Conservation (phyloP, 2,797 vertebrate species). For the Scomberomorus guttatus region DNA sequence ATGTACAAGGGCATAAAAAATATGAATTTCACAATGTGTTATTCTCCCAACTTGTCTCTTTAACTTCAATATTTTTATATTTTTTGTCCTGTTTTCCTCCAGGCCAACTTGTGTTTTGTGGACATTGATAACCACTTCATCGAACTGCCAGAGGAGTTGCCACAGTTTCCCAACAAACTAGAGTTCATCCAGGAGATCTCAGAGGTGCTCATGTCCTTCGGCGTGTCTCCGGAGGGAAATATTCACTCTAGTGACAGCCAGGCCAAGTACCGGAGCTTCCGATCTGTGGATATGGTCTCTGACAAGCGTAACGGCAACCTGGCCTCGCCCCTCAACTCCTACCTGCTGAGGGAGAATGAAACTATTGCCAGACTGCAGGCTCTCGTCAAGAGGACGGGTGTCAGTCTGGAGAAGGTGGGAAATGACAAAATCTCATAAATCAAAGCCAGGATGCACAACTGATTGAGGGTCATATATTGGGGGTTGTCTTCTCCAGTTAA, state of each 20-base stretch:
- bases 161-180: slow-evolving; percentile 99
- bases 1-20: not conserved
- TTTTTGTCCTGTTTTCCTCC: slow-evolving; percentile 39
- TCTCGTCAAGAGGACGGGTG: slow-evolving; percentile 96
- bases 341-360: slow-evolving; percentile 95
- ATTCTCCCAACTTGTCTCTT: not conserved
- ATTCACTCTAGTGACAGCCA: slow-evolving; percentile 91
- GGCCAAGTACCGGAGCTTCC: slow-evolving; percentile 88
- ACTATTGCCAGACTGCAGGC: slow-evolving; percentile 97
- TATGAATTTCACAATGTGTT: too few species aligned
- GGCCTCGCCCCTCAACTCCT: slow-evolving; percentile 93
- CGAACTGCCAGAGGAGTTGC: slow-evolving; percentile 97
- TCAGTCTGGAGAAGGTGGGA: slow-evolving; percentile 95
- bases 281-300: slow-evolving; percentile 89
- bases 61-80: accelerated
- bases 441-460: not conserved
- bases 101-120: slow-evolving; percentile 99
- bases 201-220: slow-evolving; percentile 94
- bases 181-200: slow-evolving; percentile 99
- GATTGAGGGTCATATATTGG: not conserved
- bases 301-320: slow-evolving; percentile 98
- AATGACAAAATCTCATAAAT: slow-evolving; percentile 9
- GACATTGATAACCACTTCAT: slow-evolving; percentile 99
- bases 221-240: slow-evolving; percentile 93
- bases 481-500: not conserved